phyloP scores from a whole-genome alignment of 2,113 vertebrate species.

The Mastomys coucha region DNA sequence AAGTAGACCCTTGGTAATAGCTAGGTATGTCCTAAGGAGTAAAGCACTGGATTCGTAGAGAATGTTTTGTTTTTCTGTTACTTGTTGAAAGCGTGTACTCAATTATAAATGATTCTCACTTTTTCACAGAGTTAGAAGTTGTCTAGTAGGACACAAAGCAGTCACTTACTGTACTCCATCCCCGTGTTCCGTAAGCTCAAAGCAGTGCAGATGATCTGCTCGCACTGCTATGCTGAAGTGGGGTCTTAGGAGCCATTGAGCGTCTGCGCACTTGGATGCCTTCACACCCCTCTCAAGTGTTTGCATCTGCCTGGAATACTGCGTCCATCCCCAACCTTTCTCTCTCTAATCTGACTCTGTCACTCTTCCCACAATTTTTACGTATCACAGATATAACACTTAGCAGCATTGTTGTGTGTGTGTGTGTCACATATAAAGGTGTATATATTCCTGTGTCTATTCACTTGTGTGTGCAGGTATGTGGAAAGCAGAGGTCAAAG shows the following conservation, averaged over 20 bases:
- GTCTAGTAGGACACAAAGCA: neutral
- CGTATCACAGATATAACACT: neutral
- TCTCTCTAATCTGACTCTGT: neutral
- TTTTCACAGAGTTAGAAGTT: neutral
- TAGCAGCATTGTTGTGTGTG: neutral
- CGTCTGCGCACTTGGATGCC: accelerated
- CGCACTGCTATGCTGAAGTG: neutral
- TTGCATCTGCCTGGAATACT: neutral
- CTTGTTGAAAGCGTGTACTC: neutral
- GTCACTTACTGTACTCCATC: neutral
- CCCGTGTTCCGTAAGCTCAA: neutral
- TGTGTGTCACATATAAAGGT: neutral
- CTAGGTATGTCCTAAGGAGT: neutral
- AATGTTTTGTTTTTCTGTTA: slow-evolving; percentile 22
- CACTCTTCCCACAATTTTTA: neutral
- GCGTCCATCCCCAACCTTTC: neutral
- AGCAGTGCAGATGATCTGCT: neutral
- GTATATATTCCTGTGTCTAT: neutral
- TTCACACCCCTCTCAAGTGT: neutral
- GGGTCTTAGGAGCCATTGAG: accelerated
- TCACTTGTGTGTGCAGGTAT: neutral
- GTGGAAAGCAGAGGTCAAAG: neutral
- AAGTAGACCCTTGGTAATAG: neutral
- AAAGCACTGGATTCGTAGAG: neutral
- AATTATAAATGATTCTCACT: neutral